Evolutionary conservation across 1,140 invertebrate genomes (phyloP).

Genomic region (Leptestheria dahalacensis): DNA sequence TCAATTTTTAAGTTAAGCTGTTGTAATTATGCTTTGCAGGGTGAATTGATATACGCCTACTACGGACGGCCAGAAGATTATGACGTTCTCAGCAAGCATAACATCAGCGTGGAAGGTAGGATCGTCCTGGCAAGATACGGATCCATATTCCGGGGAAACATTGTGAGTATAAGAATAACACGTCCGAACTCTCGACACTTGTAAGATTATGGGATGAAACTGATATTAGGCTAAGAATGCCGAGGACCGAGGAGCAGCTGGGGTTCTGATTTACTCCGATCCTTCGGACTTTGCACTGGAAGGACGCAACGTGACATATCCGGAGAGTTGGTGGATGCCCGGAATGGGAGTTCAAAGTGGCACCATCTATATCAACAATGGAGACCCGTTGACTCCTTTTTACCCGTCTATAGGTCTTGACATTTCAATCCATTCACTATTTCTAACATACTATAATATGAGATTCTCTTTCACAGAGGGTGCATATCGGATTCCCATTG

Average conservation of each 20-base stretch:
- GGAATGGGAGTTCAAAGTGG: constrained; percentile 29
- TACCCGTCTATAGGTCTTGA: constrained; percentile 34
- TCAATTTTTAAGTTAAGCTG: too few relatives aligned
- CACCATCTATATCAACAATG: constrained; percentile 27
- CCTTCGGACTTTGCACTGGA: constrained; percentile 31
- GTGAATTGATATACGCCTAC: constrained; percentile 33
- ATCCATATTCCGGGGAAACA: constrained; percentile 35
- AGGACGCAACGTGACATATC: constrained; percentile 25
- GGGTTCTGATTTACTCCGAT: constrained; percentile 28
- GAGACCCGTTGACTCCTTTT: constrained; percentile 34
- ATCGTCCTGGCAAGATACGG: constrained; percentile 36
- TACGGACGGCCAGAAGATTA: constrained; percentile 35
- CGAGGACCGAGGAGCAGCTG: constrained; percentile 19
- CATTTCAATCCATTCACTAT: too few relatives aligned
- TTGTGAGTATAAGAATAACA: too few relatives aligned
- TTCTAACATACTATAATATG: not conserved
- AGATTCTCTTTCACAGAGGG: constrained; percentile 12
- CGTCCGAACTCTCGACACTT: too few relatives aligned
- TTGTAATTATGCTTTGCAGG: constrained; percentile 16
- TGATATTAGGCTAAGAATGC: constrained; percentile 18
- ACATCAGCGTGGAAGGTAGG: constrained; percentile 27
- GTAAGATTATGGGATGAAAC: too few relatives aligned
- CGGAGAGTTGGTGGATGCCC: constrained; percentile 34
- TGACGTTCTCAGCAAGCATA: constrained; percentile 23
- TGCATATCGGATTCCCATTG: constrained; percentile 13